Evolutionary conservation across 2,888 invertebrate species (phyloP).

Genomic region (Neoaliturus tenellus): DNA sequence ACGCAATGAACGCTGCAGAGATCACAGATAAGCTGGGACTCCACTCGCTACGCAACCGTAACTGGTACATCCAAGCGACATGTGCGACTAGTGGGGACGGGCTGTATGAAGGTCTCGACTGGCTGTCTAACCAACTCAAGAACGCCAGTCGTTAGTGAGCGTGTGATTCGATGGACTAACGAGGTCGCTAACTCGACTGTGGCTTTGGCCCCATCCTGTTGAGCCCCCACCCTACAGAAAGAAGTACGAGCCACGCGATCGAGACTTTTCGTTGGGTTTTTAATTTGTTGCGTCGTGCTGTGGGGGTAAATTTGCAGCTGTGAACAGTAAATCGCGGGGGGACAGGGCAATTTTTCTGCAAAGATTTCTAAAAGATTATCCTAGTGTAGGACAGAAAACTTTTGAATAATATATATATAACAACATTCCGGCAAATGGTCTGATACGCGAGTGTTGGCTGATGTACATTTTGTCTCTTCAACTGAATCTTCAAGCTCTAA

Average conservation of each 20-base stretch:
- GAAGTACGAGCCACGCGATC: conserved; percentile 12
- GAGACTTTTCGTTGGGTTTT: conserved; percentile 56
- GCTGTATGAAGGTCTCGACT: conserved; percentile 99
- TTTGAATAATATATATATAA: conserved; percentile 55
- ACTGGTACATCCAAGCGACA: conserved; percentile 98
- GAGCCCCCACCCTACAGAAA: conserved; percentile 43
- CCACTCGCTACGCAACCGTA: conserved; percentile 98
- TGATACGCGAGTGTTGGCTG: conserved; percentile 49
- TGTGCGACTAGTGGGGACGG: conserved; percentile 99
- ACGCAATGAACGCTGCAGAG: conserved; percentile 99
- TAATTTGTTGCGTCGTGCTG: conserved; percentile 55
- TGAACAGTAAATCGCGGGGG: conserved; percentile 52
- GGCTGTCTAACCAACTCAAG: conserved; percentile 99
- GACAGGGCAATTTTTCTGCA: conserved; percentile 55
- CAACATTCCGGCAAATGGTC: conserved; percentile 53
- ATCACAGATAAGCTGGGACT: conserved; percentile 99
- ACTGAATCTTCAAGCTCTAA: conserved; percentile 51
- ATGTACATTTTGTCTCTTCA: conserved; percentile 59
- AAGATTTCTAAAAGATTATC: conserved; percentile 57
- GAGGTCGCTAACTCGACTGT: conserved; percentile 48
- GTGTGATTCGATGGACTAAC: conserved; percentile 12
- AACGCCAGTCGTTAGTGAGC: conserved; percentile 92
- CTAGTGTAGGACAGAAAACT: conserved; percentile 55
- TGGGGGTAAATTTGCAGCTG: conserved; percentile 55
- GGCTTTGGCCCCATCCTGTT: neutral